phyloP scores from a whole-genome alignment of 2,797 vertebrate genomes.

The Pampus argenteus region DNA sequence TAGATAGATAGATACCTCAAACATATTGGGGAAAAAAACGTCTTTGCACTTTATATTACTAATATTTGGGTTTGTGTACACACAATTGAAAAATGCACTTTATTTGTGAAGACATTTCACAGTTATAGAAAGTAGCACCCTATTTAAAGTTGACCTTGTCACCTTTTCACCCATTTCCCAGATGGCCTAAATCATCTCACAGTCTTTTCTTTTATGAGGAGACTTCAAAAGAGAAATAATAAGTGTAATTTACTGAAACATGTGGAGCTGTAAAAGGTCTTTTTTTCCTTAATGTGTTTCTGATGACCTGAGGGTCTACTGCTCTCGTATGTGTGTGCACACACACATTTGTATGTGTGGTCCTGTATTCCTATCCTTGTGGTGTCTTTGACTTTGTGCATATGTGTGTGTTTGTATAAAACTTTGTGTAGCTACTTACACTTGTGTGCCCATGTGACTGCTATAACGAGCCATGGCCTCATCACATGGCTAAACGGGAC shows the following conservation, averaged over 20 bases:
- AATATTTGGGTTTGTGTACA: not conserved
- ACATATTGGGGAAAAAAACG: not conserved
- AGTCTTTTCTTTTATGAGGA: slow-evolving; percentile 11
- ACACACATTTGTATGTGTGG: not conserved
- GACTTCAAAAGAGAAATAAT: slow-evolving; percentile 21
- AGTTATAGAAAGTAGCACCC: not conserved
- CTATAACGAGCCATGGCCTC: slow-evolving; percentile 45
- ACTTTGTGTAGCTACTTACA: slow-evolving; percentile 25
- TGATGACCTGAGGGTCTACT: slow-evolving; percentile 20
- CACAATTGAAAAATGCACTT: not conserved
- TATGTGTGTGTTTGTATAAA: slow-evolving; percentile 11
- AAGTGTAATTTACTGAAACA: slow-evolving; percentile 9
- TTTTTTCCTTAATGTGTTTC: slow-evolving; percentile 25
- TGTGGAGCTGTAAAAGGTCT: slow-evolving; percentile 20
- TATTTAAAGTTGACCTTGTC: slow-evolving; percentile 9
- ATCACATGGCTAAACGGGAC: slow-evolving; percentile 59
- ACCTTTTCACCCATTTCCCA: slow-evolving; percentile 1
- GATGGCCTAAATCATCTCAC: slow-evolving; percentile 5
- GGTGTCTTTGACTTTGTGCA: slow-evolving; percentile 19
- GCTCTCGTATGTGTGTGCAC: not conserved
- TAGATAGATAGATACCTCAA: too few species aligned
- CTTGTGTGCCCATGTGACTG: slow-evolving; percentile 62
- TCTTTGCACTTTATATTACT: not conserved
- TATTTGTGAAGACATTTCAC: slow-evolving; percentile 3
- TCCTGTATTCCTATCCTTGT: slow-evolving; percentile 19